phyloP scores from a whole-genome alignment of 2,113 vertebrate species.

The Colaptes auratus region DNA sequence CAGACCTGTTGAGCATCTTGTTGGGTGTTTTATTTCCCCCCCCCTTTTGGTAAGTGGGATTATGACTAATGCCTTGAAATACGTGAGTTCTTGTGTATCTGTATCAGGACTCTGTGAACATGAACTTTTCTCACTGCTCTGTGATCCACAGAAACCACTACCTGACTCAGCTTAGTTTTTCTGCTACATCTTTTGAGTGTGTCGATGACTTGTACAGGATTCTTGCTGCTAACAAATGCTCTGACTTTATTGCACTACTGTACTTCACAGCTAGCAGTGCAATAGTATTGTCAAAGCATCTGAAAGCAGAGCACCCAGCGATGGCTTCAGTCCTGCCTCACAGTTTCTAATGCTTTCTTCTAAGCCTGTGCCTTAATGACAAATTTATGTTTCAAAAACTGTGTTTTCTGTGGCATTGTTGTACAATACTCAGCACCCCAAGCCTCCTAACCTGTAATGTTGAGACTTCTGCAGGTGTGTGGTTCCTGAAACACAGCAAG shows the following conservation, averaged over 20 bases:
- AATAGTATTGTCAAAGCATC: constrained; percentile 99
- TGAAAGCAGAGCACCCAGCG: constrained; percentile 80
- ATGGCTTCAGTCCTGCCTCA: constrained; percentile 2
- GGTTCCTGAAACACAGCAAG: background rate
- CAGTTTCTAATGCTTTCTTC: background rate
- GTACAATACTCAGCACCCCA: background rate
- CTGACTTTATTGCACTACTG: constrained; percentile 99
- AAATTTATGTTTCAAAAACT: background rate
- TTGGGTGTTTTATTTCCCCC: background rate
- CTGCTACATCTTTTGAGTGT: background rate
- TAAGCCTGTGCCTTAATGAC: constrained; percentile 28
- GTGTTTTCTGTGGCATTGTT: background rate
- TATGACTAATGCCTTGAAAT: background rate
- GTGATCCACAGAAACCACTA: background rate
- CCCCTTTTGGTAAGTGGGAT: background rate
- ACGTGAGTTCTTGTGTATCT: background rate
- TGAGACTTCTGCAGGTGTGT: background rate
- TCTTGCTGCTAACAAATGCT: constrained; percentile 88
- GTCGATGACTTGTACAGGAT: background rate
- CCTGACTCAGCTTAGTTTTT: background rate
- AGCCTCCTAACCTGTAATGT: background rate
- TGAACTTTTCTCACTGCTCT: background rate
- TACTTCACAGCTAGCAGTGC: constrained; percentile 96
- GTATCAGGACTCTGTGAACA: background rate
- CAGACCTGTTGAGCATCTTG: background rate